Conservation (phyloP, 2,888 invertebrate species). For the Odontothrips loti region DNA sequence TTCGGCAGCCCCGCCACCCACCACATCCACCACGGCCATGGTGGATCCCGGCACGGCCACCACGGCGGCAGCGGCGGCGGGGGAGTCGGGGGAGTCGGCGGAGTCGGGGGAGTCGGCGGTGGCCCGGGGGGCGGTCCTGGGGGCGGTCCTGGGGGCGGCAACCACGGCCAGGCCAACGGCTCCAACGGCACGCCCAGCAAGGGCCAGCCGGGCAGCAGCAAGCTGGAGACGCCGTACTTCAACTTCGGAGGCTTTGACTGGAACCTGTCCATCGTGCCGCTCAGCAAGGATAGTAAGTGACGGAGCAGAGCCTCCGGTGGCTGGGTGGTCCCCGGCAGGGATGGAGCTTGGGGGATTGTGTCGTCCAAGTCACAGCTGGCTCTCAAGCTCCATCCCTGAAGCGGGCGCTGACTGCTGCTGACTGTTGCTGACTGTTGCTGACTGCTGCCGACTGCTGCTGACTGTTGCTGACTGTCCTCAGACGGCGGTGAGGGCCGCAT, state of each 20-base stretch:
- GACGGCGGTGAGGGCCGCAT: constrained; percentile 48
- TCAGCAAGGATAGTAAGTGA: constrained; percentile 45
- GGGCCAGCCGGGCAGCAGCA: constrained; percentile 39
- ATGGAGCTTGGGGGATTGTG: no score
- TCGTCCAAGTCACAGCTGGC: not conserved
- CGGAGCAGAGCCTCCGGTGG: not conserved
- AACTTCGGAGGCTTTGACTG: constrained; percentile 78
- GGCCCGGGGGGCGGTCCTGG: constrained; percentile 34
- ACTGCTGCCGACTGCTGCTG: no score
- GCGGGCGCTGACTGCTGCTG: no score
- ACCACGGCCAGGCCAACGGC: constrained; percentile 37
- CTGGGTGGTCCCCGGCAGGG: no score
- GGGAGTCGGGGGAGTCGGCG: constrained; percentile 34
- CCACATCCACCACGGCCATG: constrained; percentile 41
- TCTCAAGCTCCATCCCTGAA: no score
- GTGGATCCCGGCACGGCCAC: constrained; percentile 41
- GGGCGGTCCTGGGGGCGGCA: constrained; percentile 39
- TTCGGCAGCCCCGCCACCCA: constrained; percentile 40
- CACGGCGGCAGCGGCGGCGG: constrained; percentile 34
- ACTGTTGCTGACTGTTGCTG: no score
- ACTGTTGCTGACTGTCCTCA: constrained; percentile 35
- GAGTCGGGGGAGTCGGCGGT: constrained; percentile 26
- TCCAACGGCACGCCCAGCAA: constrained; percentile 36
- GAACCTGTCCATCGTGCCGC: constrained; percentile 63
- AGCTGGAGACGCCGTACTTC: constrained; percentile 64